A percentile compares a stretch with the other conserved stretches of the same genome.
Evolutionary conservation across 1,140 invertebrate genomes (phyloP).

Genomic region (Berghia stephanieae): DNA sequence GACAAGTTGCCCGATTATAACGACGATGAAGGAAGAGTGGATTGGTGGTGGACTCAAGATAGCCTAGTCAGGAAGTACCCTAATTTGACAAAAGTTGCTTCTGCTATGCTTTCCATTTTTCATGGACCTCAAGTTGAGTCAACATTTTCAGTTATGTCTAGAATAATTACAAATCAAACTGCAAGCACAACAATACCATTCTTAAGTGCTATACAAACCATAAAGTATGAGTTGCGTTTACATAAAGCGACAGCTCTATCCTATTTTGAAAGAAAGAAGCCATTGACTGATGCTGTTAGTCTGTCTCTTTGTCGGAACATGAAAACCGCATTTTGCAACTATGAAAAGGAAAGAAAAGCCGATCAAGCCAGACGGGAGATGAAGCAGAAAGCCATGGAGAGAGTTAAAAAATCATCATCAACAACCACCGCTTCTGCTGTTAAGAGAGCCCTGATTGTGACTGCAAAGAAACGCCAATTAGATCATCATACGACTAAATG

Average conservation of each 20-base stretch:
- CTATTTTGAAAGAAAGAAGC: conserved; percentile 28
- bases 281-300: conserved; percentile 18
- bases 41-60: conserved; percentile 33
- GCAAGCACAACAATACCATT: conserved; percentile 27
- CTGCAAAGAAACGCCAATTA: no score
- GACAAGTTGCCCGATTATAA: neutral
- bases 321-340: conserved; percentile 10
- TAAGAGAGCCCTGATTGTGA: neutral
- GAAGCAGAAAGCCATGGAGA: neutral
- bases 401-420: neutral
- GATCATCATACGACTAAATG: no score
- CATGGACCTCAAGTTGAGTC: conserved; percentile 41
- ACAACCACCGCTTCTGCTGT: neutral
- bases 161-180: conserved; percentile 31
- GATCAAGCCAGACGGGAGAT: neutral
- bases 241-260: conserved; percentile 22
- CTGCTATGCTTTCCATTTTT: conserved; percentile 32
- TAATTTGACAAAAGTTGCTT: conserved; percentile 27
- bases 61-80: conserved; percentile 24
- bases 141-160: conserved; percentile 34
- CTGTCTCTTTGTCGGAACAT: conserved; percentile 14
- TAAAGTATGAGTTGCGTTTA: conserved; percentile 32
- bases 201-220: conserved; percentile 33
- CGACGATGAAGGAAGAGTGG: neutral
- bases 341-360: neutral